Base-by-base conservation (phyloP, 1,140 invertebrate genomes). In the Dufourea novaeangliae region DNA sequence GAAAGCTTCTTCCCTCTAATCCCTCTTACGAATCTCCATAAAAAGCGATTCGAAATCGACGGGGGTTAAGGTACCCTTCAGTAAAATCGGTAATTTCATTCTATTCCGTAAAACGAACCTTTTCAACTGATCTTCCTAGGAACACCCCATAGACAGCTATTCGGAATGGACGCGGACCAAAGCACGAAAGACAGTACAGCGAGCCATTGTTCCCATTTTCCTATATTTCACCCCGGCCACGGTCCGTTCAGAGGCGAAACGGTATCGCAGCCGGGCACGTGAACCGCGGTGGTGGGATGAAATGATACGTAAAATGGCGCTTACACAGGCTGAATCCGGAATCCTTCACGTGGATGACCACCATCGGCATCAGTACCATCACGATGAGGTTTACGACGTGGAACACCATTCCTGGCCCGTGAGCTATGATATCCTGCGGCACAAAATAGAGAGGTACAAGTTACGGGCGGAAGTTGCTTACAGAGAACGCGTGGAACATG, bases 301-400 rank as follows among this genome's bases (percentile, higher is more conserved):
- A 86, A 85, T 70, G 83, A 79, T 75, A 82, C 76, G 83, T 85
- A 87, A 82, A 86, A 85, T 83, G 74, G 70, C 82, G 91, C 94
- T 95, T 94, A 97, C 96, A 94, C 91, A 97, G 94, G 92, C 96
- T 97, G 89, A 97, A 97, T 78, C 95, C 94, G 56, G 95, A 93
- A 74, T 94, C 94, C 90, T 96, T 96, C 14, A 95, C 93, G 89
- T 97, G 95, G 62, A 97, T 95, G 14, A 96, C 94, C 37, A 96
- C 94, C 86, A 97, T 96, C 39, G 97, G 97, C 84, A 97, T 93
- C 68, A 95, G 92, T 27, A 97, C 94, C 82, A 97, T 93, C 56
- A 96, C 94, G 54, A 96, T 88, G 64, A 98, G 94, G 92, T 98
- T 98, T 41, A 94, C 89, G 66, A 97, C 93, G 89, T 97, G 96